These are phyloP conservation scores for Agrypnus murinus DNA, from an alignment of 2,888 invertebrate genomes.

Conservation along the genomic window DNA sequence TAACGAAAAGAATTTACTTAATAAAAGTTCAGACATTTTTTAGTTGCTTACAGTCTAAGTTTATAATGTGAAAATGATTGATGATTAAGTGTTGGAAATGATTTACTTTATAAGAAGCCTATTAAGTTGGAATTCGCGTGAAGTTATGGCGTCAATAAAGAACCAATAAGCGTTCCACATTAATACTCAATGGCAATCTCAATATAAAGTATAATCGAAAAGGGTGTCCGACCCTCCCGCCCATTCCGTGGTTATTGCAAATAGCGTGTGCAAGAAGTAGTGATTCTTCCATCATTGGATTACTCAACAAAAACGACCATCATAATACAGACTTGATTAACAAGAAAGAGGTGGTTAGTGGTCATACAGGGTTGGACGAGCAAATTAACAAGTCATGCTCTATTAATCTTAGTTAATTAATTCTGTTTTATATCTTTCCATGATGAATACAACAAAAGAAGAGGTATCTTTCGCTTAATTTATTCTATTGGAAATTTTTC, in stretches of 20 bases:
- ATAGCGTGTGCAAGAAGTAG: conserved; percentile 52
- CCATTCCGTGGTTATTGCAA: conserved; percentile 56
- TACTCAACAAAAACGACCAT: conserved; percentile 53
- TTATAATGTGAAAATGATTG: too few relatives aligned
- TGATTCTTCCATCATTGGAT: conserved; percentile 54
- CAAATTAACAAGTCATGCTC: conserved; percentile 53
- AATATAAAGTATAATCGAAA: conserved; percentile 55
- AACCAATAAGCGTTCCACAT: conserved; percentile 58
- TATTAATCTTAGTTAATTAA: conserved; percentile 48
- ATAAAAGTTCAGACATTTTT: too few relatives aligned
- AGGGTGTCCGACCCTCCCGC: conserved; percentile 56
- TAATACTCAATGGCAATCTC: conserved; percentile 58
- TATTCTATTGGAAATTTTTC: too few relatives aligned
- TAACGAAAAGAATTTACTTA: too few relatives aligned
- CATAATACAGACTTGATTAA: conserved; percentile 45
- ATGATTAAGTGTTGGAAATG: too few relatives aligned
- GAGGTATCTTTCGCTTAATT: too few relatives aligned
- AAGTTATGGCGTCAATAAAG: conserved; percentile 55
- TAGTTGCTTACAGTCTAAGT: too few relatives aligned
- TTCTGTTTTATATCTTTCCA: background rate
- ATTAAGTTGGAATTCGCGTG: too few relatives aligned
- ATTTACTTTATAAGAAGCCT: too few relatives aligned
- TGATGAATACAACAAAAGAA: too few relatives aligned
- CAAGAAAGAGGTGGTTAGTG: conserved; percentile 55
- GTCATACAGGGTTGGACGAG: conserved; percentile 53